phyloP scores from a whole-genome alignment of 2,113 vertebrate species.

The Myanophis thanlyinensis region DNA sequence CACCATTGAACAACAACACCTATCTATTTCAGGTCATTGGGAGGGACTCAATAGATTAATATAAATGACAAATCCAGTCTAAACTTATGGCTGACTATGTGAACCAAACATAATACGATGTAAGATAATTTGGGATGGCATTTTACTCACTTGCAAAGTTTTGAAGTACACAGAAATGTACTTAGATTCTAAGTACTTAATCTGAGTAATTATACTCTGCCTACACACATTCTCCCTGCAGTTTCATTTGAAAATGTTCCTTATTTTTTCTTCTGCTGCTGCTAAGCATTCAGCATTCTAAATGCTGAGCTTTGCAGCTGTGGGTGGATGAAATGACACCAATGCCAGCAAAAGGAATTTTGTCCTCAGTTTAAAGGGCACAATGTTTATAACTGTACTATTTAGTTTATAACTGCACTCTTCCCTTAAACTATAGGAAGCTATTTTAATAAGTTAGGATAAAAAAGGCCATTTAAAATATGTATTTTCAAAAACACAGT shows the following conservation, averaged over 20 bases:
- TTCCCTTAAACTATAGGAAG: not conserved
- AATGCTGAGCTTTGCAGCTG: slow-evolving; percentile 21
- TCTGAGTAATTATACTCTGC: slow-evolving; percentile 51
- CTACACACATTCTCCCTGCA: slow-evolving; percentile 14
- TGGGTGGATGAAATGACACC: slow-evolving; percentile 47
- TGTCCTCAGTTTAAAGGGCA: slow-evolving; percentile 7
- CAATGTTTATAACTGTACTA: too few relatives aligned
- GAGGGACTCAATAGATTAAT: not conserved
- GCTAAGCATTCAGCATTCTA: slow-evolving; percentile 22
- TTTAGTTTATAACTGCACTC: not conserved
- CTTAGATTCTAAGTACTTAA: slow-evolving; percentile 15
- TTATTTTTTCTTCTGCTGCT: slow-evolving; percentile 23
- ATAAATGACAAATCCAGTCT: too few relatives aligned
- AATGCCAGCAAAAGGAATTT: not conserved
- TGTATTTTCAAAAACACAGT: not conserved
- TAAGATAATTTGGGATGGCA: not conserved
- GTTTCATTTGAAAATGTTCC: slow-evolving; percentile 32
- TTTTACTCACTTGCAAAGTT: not conserved
- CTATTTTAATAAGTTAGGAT: slow-evolving; percentile 4
- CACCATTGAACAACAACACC: too few relatives aligned
- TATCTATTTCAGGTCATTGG: not conserved
- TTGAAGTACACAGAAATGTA: not conserved
- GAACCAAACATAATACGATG: not conserved
- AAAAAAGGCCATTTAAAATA: not conserved
- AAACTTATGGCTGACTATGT: not conserved